These are phyloP conservation scores for Rhagoletis zephyria DNA, from an alignment of 1,140 invertebrate genomes.

Conservation along the genomic window DNA sequence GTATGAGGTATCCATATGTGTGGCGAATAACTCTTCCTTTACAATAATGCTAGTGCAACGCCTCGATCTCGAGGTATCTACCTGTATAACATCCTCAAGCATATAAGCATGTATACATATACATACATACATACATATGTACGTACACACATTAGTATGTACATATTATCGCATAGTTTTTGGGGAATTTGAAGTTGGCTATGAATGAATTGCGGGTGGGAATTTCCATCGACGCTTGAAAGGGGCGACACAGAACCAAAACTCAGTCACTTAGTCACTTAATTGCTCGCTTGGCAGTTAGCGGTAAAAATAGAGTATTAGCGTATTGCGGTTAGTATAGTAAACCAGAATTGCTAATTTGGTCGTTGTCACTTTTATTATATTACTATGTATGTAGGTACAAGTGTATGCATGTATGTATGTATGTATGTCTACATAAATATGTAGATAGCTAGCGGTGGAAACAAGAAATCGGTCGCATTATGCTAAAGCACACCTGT, in stretches of 20 bases:
- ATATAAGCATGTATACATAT: not conserved
- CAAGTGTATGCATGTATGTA: not conserved
- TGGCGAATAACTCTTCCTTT: too few species aligned
- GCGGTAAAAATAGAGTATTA: not conserved
- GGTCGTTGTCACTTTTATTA: not conserved
- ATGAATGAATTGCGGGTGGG: conserved; percentile 50
- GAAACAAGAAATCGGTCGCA: not conserved
- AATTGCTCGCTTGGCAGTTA: not conserved
- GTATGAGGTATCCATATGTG: too few species aligned
- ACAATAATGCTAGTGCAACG: not conserved
- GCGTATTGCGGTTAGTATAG: not conserved
- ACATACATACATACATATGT: not conserved
- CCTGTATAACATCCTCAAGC: not conserved
- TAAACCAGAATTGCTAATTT: not conserved
- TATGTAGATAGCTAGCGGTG: too few species aligned
- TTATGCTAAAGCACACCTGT: not conserved
- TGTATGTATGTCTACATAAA: not conserved
- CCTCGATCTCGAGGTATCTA: not conserved
- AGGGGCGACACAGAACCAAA: not conserved
- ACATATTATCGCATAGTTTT: not conserved
- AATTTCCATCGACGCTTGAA: not conserved
- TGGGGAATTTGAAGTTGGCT: not conserved
- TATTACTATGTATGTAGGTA: not conserved
- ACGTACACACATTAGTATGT: too few species aligned
- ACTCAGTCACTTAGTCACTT: not conserved